Evolutionary conservation across 2,888 invertebrate species (phyloP), one percentile per base, ranked within the genome.

Genomic region (Orthosia gracilis): DNA sequence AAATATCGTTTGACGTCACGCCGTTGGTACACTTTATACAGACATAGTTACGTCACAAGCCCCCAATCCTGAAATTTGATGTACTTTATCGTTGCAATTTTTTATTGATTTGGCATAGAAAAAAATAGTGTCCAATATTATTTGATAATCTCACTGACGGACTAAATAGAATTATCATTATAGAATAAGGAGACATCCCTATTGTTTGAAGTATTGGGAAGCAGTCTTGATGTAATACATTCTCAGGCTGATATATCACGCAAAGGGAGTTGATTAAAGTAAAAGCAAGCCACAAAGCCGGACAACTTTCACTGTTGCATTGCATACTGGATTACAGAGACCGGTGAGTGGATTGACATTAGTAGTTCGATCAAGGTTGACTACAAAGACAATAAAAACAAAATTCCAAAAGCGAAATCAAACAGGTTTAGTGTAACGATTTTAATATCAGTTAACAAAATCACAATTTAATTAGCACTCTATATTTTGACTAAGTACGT

Each of bases 371-470:
- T 49, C 47, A 81, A 81, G 82, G 76, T 52, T 75, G 47, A 62
- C 21, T 52, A 26, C 52, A 67, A 63, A 49, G n/a, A 11, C 21
- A 49, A 52, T 47, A 59, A 49, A 5, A 12, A 47, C 18, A 31
- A 59, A 59, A 45, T 45, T 55, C 40, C 17, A 7, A 45, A 52
- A 65, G 31, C 54, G 45, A 23, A 50, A 75, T 62, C 13, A 54
- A 78, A 78, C 78, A 40, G 69, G 78, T 78, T 81, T 64, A 17
- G 13, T 59, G 13, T 64, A 23, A 26, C 11, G 45, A 73, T 65
- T 73, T 45, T 31, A 45, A 50, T 47, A 18, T 31, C 23, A 54
- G 63, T 59, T 71, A 50, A 63, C 13, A 26, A 26, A 17, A 4
- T 23, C 7, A 45, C 26, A 15, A 66, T 23, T 26, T 3, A 23